phyloP scores from a whole-genome alignment of 2,888 invertebrate genomes.

The Hermodice carunculata region DNA sequence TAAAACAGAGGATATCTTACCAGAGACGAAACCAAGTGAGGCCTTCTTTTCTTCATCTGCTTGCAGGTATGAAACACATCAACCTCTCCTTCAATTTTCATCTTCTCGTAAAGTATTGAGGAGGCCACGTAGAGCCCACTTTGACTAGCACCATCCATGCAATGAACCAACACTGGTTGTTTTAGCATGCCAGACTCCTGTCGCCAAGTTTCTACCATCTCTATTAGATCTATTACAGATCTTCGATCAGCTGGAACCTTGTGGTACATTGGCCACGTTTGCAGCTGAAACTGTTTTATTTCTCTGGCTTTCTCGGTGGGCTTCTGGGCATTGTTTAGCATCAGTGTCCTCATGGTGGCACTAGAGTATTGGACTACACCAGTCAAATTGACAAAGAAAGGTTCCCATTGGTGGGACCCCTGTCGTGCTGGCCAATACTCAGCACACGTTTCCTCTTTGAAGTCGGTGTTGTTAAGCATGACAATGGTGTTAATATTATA shows the following conservation, averaged over 20 bases:
- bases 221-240: constrained; percentile 56
- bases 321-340: constrained; percentile 45
- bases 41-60: constrained; percentile 59
- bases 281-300: constrained; percentile 65
- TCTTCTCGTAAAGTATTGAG: constrained; percentile 56
- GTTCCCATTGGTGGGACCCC: constrained; percentile 30
- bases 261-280: constrained; percentile 58
- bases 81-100: constrained; percentile 57
- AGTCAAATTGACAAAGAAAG: constrained; percentile 49
- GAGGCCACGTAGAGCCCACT: constrained; percentile 62
- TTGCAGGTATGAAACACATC: constrained; percentile 67
- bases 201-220: constrained; percentile 55
- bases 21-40: constrained; percentile 56
- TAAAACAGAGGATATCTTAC: constrained; percentile 50
- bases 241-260: constrained; percentile 57
- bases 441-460: constrained; percentile 59
- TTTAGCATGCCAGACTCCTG: too few species aligned
- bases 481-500: constrained; percentile 60
- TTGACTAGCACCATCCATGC: constrained; percentile 66
- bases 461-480: constrained; percentile 57
- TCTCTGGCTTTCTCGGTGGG: constrained; percentile 44
- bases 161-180: too few species aligned
- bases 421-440: constrained; percentile 57
- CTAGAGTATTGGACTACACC: constrained; percentile 50
- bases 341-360: constrained; percentile 54